Evolutionary conservation across 2,888 invertebrate genomes (phyloP), one percentile per base, ranked within the genome.

Genomic region (Callyntrura guangdongensis): DNA sequence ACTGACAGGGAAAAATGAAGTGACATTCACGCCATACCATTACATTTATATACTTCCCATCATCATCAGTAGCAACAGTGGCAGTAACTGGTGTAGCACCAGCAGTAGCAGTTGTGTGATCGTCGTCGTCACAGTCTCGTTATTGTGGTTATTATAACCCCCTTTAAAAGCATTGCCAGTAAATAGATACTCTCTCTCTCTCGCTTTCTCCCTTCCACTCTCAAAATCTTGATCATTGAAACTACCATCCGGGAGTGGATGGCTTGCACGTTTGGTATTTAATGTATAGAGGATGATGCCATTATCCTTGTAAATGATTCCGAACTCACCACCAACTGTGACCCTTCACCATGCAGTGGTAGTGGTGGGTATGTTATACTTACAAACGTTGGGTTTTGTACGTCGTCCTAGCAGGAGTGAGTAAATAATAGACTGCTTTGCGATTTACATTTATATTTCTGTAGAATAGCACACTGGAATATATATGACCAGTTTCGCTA

Each of bases 1-100:
- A 85, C 47, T 90, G 89, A 90, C 89, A 90, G 81, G 85, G 89
- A 90, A 89, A 90, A 90, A 90, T 90, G 89, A 81, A 90, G 89
- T 90, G 89, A 90, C 89, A 90, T 85, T 85, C 85, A 90, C 72
- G 89, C 77, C 89, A 90, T 67, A 45, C 89, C 85, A 85, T 90
- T 77, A 90, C 89, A 90, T 90, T 90, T 67, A 90, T 89, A 79
- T 81, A 90, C 79, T 85, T 85, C 56, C 89, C 83, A 74, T 53
- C 27, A 49, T 85, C 72, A 85, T 72, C 83, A 81, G 59, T 59
- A 53, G 14, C 59, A 77, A 1, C 53, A 22, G 2, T 20, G 53
- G 12, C 53, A 53, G 36, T 36, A 36, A 36, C 36, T 36, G 36
- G 36, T 36, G 36, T 36, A 49, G 9, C 53, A 77, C 2, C 53